phyloP scores from a whole-genome alignment of 2,888 invertebrate genomes.

The Drosophila fulvimacula region DNA sequence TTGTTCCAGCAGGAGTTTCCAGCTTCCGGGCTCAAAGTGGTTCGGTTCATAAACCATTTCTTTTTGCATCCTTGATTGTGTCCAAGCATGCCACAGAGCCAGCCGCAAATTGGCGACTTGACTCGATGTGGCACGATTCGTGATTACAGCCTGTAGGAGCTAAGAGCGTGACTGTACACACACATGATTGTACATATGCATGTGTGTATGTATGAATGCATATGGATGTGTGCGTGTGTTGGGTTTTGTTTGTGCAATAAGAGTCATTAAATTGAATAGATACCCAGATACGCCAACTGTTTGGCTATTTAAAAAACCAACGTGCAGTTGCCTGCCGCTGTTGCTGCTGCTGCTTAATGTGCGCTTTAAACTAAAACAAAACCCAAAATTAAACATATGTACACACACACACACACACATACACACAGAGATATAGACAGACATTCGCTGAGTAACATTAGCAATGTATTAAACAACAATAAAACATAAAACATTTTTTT shows the following conservation, averaged over 20 bases:
- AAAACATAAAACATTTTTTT: slow-evolving; percentile 30
- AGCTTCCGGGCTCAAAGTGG: neutral
- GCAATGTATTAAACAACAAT: slow-evolving; percentile 56
- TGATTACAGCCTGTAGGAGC: slow-evolving; percentile 61
- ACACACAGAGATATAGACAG: slow-evolving; percentile 39
- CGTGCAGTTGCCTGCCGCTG: slow-evolving; percentile 31
- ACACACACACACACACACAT: slow-evolving; percentile 23
- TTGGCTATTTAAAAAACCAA: slow-evolving; percentile 48
- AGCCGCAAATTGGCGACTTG: slow-evolving; percentile 10
- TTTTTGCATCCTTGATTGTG: slow-evolving; percentile 1
- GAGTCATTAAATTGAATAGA: slow-evolving; percentile 74
- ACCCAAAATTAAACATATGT: slow-evolving; percentile 53
- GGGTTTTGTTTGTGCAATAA: slow-evolving; percentile 65
- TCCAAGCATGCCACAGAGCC: slow-evolving; percentile 1
- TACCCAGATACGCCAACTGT: slow-evolving; percentile 20
- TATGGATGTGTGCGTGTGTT: slow-evolving; percentile 29
- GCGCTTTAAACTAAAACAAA: slow-evolving; percentile 83
- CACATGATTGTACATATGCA: slow-evolving; percentile 6
- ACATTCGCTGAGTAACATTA: slow-evolving; percentile 46
- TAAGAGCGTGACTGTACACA: slow-evolving; percentile 52
- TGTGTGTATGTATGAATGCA: slow-evolving; percentile 16
- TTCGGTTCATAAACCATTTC: neutral
- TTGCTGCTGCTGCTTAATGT: slow-evolving; percentile 78
- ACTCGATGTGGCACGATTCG: slow-evolving; percentile 43
- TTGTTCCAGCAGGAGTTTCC: neutral